phyloP scores from a whole-genome alignment of 2,888 invertebrate genomes.

The Pseudanteris insignis region DNA sequence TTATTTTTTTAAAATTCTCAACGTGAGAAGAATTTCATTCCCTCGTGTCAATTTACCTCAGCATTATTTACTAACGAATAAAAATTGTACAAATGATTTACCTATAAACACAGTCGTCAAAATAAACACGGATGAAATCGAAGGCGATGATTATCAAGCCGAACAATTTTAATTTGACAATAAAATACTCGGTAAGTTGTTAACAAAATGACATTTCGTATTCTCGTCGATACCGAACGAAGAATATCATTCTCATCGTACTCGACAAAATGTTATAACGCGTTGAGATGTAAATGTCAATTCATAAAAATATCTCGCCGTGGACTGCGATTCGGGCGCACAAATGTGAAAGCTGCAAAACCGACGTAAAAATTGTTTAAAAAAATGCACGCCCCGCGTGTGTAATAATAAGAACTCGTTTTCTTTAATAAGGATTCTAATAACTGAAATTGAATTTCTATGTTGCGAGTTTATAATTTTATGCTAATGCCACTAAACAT shows the following conservation, averaged over 20 bases:
- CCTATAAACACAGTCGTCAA: constrained; percentile 4
- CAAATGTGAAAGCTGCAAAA: constrained; percentile 19
- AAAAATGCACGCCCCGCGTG: constrained; percentile 11
- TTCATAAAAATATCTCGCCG: constrained; percentile 1
- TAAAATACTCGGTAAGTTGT: too few relatives aligned
- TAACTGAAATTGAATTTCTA: constrained; percentile 35
- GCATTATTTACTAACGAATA: too few relatives aligned
- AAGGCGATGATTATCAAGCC: too few relatives aligned
- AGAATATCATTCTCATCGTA: too few relatives aligned
- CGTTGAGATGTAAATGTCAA: neutral
- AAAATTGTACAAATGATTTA: too few relatives aligned
- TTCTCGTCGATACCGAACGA: too few relatives aligned
- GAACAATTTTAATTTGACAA: too few relatives aligned
- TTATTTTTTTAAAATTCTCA: too few relatives aligned
- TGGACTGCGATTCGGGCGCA: neutral
- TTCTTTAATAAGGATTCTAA: constrained; percentile 28
- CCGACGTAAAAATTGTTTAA: constrained; percentile 4
- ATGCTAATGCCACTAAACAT: constrained; percentile 25
- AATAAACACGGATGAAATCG: too few relatives aligned
- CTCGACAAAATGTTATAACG: neutral
- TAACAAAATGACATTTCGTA: too few relatives aligned
- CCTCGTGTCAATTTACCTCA: too few relatives aligned
- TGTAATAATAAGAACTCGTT: constrained; percentile 34
- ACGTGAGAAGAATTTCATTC: too few relatives aligned
- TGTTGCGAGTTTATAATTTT: constrained; percentile 28